These are phyloP conservation scores for Ypsolopha scabrella DNA, from an alignment of 2,888 invertebrate genomes.

Conservation along the genomic window DNA sequence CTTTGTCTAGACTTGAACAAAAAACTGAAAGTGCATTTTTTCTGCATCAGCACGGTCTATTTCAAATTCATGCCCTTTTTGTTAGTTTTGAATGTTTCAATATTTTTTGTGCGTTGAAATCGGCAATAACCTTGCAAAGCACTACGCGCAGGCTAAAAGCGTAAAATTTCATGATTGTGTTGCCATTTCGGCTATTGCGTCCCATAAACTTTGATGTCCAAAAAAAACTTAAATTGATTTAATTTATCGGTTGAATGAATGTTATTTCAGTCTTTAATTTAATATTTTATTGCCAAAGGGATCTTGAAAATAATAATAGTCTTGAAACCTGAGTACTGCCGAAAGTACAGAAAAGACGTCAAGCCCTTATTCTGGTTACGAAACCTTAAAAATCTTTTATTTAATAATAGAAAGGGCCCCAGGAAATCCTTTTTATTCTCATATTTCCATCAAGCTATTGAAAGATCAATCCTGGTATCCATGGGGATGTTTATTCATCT, in stretches of 20 bases:
- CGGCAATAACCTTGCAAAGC: too few relatives aligned
- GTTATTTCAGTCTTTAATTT: too few relatives aligned
- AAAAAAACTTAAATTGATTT: neutral
- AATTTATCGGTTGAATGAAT: neutral
- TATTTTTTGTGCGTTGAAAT: neutral
- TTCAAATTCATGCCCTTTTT: slow-evolving; percentile 1
- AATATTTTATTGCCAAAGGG: neutral
- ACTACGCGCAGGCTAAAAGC: too few relatives aligned
- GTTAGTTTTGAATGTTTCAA: neutral
- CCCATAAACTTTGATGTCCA: too few relatives aligned
- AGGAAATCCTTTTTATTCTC: neutral
- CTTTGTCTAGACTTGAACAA: slow-evolving; percentile 22
- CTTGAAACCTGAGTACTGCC: too few relatives aligned
- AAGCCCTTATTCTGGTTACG: neutral
- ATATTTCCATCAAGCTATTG: neutral
- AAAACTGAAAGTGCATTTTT: slow-evolving; percentile 4
- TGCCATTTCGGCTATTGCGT: too few relatives aligned
- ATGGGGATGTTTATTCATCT: slow-evolving; percentile 1
- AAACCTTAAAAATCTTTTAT: neutral
- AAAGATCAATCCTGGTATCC: neutral
- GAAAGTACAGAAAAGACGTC: too few relatives aligned
- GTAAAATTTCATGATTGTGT: too few relatives aligned
- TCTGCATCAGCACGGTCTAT: slow-evolving; percentile 2
- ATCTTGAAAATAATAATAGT: neutral
- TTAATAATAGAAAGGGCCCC: neutral